A percentile compares a stretch with the other conserved stretches of the same genome.
Evolutionary conservation across 2,888 invertebrate genomes (phyloP).

Genomic region (Epiblema foenella): DNA sequence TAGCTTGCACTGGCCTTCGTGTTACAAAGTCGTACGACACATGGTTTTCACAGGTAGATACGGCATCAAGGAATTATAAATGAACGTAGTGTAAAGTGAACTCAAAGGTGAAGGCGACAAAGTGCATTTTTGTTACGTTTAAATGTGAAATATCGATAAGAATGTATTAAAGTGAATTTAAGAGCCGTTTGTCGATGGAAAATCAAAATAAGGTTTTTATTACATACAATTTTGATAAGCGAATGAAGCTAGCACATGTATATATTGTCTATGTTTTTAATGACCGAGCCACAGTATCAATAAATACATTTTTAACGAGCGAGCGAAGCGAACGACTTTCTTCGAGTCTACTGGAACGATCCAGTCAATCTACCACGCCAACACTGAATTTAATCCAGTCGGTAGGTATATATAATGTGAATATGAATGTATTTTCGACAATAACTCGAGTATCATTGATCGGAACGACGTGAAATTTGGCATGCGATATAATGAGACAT

Average conservation of each 20-base stretch:
- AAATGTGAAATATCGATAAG: conserved; percentile 7
- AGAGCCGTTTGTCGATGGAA: conserved; percentile 8
- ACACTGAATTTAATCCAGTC: too few relatives aligned
- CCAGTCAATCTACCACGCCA: too few relatives aligned
- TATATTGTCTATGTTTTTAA: too few relatives aligned
- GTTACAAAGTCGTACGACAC: conserved; percentile 4
- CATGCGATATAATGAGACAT: too few relatives aligned
- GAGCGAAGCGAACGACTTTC: too few relatives aligned
- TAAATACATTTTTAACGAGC: too few relatives aligned
- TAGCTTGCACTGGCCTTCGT: neutral
- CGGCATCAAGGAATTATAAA: neutral
- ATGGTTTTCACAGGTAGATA: neutral
- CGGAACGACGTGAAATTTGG: too few relatives aligned
- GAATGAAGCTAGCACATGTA: neutral
- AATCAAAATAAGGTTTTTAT: conserved; percentile 1
- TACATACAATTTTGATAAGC: neutral
- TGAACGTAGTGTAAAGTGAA: neutral
- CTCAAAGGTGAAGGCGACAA: neutral
- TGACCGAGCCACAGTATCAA: too few relatives aligned
- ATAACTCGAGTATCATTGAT: too few relatives aligned
- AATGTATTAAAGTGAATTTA: conserved; percentile 15
- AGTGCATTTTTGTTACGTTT: neutral
- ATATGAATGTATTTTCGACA: too few relatives aligned
- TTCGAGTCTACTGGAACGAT: too few relatives aligned
- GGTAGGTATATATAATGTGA: too few relatives aligned